These are phyloP conservation scores for Sarcoramphus papa DNA, from an alignment of 2,797 vertebrate species.

Conservation along the genomic window DNA sequence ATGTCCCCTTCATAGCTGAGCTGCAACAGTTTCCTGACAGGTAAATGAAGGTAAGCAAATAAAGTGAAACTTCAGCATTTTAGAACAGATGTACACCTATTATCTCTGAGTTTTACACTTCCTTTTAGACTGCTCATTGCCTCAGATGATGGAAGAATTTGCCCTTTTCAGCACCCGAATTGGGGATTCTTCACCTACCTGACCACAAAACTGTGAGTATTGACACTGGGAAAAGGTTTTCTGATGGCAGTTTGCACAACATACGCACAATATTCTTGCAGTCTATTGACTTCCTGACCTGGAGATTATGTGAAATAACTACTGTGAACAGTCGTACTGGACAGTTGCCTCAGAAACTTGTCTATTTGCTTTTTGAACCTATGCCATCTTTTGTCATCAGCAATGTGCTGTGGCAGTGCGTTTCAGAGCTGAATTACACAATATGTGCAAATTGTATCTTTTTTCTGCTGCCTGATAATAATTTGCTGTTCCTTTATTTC, in stretches of 20 bases:
- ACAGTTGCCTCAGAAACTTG: neutral
- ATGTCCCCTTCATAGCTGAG: neutral
- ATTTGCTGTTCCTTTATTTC: neutral
- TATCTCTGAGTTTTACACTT: neutral
- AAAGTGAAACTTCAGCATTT: neutral
- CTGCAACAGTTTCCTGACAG: slow-evolving; percentile 18
- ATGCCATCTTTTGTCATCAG: neutral
- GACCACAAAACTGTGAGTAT: neutral
- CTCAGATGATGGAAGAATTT: neutral
- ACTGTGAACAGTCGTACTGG: rapidly evolving
- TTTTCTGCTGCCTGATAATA: neutral
- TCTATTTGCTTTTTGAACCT: neutral
- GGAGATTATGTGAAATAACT: neutral
- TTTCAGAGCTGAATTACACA: neutral
- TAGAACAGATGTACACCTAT: neutral
- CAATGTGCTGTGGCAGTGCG: rapidly evolving
- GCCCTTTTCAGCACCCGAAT: neutral
- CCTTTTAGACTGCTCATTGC: neutral
- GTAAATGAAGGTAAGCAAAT: neutral
- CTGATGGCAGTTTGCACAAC: neutral
- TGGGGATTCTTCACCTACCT: neutral
- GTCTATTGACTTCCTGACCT: neutral
- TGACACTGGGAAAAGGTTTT: neutral
- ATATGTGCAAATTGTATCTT: neutral
- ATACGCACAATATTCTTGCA: neutral